A percentile compares a stretch with the other conserved stretches of the same genome.
phyloP scores from a whole-genome alignment of 1,140 invertebrate genomes.

The Drosophila funebris region DNA sequence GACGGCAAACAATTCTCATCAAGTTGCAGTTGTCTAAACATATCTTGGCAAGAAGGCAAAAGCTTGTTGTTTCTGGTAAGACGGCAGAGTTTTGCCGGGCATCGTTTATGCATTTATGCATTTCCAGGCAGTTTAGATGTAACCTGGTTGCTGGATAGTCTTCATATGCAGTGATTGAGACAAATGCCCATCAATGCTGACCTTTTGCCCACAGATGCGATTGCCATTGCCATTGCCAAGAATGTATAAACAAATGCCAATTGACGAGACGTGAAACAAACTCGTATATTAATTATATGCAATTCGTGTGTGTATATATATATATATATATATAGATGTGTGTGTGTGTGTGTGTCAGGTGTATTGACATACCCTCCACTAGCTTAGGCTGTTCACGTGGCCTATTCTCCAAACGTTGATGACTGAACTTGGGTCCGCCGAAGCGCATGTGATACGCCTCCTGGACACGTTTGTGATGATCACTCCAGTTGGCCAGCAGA shows the following conservation, averaged over 20 bases:
- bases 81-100: too few relatives aligned
- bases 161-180: background rate
- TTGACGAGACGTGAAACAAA: background rate
- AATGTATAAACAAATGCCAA: background rate
- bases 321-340: background rate
- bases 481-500: slow-evolving; percentile 83
- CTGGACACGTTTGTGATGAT: slow-evolving; percentile 75
- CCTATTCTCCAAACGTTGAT: slow-evolving; percentile 69
- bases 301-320: background rate
- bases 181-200: background rate
- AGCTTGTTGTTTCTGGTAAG: too few relatives aligned
- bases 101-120: too few relatives aligned
- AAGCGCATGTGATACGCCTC: slow-evolving; percentile 73
- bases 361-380: slow-evolving; percentile 69
- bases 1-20: background rate
- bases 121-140: too few relatives aligned
- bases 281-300: background rate
- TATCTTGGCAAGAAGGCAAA: background rate
- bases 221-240: background rate
- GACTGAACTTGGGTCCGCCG: slow-evolving; percentile 57
- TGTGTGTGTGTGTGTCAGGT: background rate
- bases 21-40: background rate
- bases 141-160: too few relatives aligned
- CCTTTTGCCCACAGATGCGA: background rate
- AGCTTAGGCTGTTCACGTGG: slow-evolving; percentile 74